These are phyloP conservation scores for Bovichtus diacanthus DNA, from an alignment of 2,797 vertebrate species.

Conservation along the genomic window DNA sequence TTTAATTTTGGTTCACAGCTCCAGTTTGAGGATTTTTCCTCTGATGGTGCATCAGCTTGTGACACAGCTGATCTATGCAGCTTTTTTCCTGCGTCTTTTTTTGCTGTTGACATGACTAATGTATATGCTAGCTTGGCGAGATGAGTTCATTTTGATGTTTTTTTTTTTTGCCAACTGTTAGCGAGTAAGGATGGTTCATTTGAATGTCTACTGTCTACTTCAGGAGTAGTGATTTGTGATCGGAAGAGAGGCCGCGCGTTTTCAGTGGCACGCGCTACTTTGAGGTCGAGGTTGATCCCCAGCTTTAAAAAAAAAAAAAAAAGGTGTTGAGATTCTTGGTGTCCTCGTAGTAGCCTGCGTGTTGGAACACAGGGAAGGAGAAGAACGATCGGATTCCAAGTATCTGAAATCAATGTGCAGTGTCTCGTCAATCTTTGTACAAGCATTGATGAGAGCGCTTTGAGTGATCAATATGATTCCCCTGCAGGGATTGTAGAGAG, in stretches of 20 bases:
- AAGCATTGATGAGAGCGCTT: neutral
- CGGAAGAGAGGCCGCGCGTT: neutral
- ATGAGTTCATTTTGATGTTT: neutral
- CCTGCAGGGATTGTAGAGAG: neutral
- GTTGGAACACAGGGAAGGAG: neutral
- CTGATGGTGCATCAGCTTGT: too few relatives aligned
- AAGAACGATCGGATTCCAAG: neutral
- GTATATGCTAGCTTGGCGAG: neutral
- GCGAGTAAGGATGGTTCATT: too few relatives aligned
- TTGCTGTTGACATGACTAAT: too few relatives aligned
- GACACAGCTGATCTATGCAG: neutral
- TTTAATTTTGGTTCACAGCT: constrained; percentile 4
- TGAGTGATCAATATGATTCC: neutral
- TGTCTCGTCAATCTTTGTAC: neutral
- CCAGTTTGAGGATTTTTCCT: neutral
- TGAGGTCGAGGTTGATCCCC: neutral
- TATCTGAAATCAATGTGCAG: neutral
- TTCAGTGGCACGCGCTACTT: neutral
- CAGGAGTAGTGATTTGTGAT: too few relatives aligned
- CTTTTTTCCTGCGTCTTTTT: too few relatives aligned
- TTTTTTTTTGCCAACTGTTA: neutral
- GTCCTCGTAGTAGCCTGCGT: neutral
- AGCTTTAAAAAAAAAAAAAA: neutral
- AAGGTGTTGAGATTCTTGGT: neutral
- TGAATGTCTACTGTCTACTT: too few relatives aligned